These are phyloP conservation scores for Hydractinia echinata DNA, from an alignment of 30 jellyfish, hydroid and myxozoan genomes.

Conservation along the genomic window DNA sequence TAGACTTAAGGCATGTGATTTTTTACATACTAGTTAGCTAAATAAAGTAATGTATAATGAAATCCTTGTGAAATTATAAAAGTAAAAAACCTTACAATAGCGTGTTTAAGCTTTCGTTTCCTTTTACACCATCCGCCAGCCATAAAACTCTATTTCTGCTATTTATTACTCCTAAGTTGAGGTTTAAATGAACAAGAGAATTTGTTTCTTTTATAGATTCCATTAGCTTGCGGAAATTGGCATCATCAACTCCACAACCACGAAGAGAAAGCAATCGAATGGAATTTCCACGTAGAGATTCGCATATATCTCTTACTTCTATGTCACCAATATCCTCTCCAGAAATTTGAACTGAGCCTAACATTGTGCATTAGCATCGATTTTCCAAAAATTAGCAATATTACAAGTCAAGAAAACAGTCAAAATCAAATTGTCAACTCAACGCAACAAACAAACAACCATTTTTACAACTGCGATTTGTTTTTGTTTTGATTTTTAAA, in stretches of 20 bases:
- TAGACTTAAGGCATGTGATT: too few species aligned
- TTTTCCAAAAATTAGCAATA: too few species aligned
- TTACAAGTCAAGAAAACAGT: too few species aligned
- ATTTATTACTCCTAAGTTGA: conserved; percentile 81
- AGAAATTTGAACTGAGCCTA: conserved; percentile 94
- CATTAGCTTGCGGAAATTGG: conserved; percentile 48
- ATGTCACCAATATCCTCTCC: conserved; percentile 85
- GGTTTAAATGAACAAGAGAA: conserved; percentile 83
- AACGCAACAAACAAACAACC: too few species aligned
- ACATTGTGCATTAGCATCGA: conserved; percentile 13
- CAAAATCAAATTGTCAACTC: too few species aligned
- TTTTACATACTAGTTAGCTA: too few species aligned
- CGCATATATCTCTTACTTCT: conserved; percentile 81
- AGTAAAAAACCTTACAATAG: conserved; percentile 56
- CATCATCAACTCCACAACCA: conserved; percentile 84
- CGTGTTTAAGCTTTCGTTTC: conserved; percentile 55
- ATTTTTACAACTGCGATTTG: too few species aligned
- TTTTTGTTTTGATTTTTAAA: too few species aligned
- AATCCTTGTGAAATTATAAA: not conserved
- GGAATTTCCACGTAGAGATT: conserved; percentile 64
- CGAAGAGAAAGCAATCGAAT: conserved; percentile 89
- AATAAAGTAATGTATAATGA: too few species aligned
- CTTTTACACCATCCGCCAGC: conserved; percentile 86
- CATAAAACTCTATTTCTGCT: conserved; percentile 57
- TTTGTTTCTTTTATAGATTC: conserved; percentile 66